Percentiles rank a stretch among this genome's conserved stretches.
Evolutionary conservation across 1,140 invertebrate species (phyloP).

Genomic region (Augochlora pura): DNA sequence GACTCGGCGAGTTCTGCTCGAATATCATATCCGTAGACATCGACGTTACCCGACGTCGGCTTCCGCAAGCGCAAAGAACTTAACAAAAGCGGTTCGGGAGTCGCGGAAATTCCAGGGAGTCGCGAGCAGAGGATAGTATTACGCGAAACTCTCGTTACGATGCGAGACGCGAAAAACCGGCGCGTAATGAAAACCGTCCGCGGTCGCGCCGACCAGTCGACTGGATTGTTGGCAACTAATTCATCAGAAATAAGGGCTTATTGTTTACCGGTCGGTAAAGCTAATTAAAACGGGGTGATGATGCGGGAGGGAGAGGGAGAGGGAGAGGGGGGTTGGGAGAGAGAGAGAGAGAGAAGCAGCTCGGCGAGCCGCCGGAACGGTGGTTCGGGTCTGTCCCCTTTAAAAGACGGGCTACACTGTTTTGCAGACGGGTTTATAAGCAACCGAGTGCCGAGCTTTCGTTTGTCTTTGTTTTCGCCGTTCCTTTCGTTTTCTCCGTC

Average conservation of each 20-base stretch:
- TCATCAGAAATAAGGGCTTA: constrained; percentile 62
- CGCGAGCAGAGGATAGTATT: constrained; percentile 30
- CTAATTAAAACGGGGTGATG: constrained; percentile 62
- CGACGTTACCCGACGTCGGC: neutral
- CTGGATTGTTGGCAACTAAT: constrained; percentile 63
- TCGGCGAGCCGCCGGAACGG: neutral
- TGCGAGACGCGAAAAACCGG: constrained; percentile 30
- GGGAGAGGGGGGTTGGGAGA: too few relatives aligned
- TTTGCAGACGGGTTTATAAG: constrained; percentile 32
- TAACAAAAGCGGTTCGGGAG: constrained; percentile 15
- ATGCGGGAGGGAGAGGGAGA: too few relatives aligned
- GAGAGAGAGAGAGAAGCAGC: too few relatives aligned
- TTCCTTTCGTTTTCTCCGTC: constrained; percentile 6
- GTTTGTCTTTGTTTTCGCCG: constrained; percentile 13
- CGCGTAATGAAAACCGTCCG: constrained; percentile 46
- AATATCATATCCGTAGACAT: neutral
- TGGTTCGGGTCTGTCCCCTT: constrained; percentile 27
- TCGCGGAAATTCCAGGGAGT: constrained; percentile 39
- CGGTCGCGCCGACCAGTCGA: neutral
- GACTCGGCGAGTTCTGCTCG: too few relatives aligned
- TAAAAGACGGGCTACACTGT: constrained; percentile 50
- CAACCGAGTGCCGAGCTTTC: constrained; percentile 27
- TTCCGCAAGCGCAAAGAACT: too few relatives aligned
- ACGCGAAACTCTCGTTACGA: constrained; percentile 60
- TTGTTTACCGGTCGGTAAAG: constrained; percentile 58